Conservation (phyloP, 2,888 invertebrate genomes). For the Lypha dubia region DNA sequence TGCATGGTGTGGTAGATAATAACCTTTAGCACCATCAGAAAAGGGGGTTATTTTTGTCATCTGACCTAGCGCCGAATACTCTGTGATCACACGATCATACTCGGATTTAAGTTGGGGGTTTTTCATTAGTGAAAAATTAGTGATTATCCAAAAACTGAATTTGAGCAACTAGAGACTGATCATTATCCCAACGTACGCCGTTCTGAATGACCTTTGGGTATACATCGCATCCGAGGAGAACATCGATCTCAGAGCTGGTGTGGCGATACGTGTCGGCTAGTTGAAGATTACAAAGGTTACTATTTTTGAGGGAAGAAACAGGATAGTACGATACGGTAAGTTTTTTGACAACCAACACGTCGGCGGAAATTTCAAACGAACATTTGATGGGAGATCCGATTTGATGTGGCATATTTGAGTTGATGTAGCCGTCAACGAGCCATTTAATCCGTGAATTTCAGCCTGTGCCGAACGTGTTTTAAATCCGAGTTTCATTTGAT, state of each 20-base stretch:
- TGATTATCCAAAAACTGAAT: slow-evolving; percentile 32
- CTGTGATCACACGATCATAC: background rate
- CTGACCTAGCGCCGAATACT: background rate
- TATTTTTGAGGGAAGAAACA: too few species aligned
- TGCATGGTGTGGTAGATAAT: slow-evolving; percentile 29
- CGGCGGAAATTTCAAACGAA: too few species aligned
- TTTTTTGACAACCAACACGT: too few species aligned
- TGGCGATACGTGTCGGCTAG: background rate
- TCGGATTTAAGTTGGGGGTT: slow-evolving; percentile 3
- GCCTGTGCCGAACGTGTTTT: background rate
- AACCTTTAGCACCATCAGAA: background rate
- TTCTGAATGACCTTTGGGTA: too few species aligned
- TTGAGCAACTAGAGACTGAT: slow-evolving; percentile 16
- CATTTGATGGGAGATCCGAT: too few species aligned
- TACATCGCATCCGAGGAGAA: slow-evolving; percentile 22
- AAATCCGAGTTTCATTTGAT: background rate
- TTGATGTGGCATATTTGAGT: too few species aligned
- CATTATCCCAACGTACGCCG: background rate
- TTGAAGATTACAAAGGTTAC: background rate
- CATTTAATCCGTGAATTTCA: too few species aligned
- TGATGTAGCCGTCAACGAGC: too few species aligned
- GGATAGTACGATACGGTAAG: too few species aligned
- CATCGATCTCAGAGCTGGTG: background rate
- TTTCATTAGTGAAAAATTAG: slow-evolving; percentile 3
- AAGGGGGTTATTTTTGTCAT: background rate